Percentiles rank a stretch among this genome's conserved stretches.
Evolutionary conservation across 2,797 vertebrate genomes (phyloP).

Genomic region (Sebastes vulpes): DNA sequence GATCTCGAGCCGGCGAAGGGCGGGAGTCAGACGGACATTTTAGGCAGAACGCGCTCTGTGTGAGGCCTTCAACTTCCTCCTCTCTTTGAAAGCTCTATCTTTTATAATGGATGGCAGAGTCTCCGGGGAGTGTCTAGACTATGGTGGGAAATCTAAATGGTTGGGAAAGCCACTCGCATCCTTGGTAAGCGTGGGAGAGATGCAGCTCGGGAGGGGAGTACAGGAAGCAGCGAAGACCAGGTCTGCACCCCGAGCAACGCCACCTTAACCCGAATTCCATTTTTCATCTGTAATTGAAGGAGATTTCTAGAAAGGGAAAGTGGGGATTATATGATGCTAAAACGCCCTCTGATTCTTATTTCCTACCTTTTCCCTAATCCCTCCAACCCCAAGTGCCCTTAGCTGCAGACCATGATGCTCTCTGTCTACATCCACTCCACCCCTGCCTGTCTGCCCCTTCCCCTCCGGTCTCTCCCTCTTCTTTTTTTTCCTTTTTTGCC

Average conservation of each 20-base stretch:
- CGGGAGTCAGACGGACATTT: conserved; percentile 61
- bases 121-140: conserved; percentile 78
- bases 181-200: conserved; percentile 34
- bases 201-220: not conserved
- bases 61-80: conserved; percentile 66
- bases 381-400: conserved; percentile 53
- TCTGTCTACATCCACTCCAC: conserved; percentile 37
- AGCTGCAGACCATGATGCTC: conserved; percentile 49
- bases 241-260: conserved; percentile 15
- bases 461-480: conserved; percentile 12
- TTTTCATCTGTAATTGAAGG: conserved; percentile 53
- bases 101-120: conserved; percentile 73
- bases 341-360: conserved; percentile 56
- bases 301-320: conserved; percentile 51
- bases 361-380: conserved; percentile 56
- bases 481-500: not conserved
- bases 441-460: conserved; percentile 18
- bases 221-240: conserved; percentile 20
- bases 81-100: conserved; percentile 69
- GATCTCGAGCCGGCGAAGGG: conserved; percentile 15
- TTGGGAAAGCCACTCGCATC: conserved; percentile 52
- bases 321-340: conserved; percentile 56
- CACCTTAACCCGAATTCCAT: conserved; percentile 27
- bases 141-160: conserved; percentile 72
- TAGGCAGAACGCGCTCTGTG: conserved; percentile 50